These are phyloP conservation scores for Diadegma fenestrale DNA, from an alignment of 2,888 invertebrate genomes.

Conservation along the genomic window DNA sequence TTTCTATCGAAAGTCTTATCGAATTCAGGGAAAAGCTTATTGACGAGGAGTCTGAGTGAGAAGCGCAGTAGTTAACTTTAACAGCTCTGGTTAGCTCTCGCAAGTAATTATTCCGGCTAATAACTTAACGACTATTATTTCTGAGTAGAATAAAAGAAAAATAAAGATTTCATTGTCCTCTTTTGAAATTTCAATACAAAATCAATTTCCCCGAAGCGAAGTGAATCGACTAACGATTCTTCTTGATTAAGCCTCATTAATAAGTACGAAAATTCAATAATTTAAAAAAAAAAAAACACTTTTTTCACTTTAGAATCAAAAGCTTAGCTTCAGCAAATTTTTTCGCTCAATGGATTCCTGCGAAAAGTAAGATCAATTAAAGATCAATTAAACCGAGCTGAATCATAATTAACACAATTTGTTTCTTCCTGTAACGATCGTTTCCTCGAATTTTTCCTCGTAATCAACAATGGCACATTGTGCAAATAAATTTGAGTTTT, in stretches of 20 bases:
- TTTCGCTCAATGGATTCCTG: neutral
- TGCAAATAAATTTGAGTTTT: neutral
- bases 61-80: neutral
- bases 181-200: neutral
- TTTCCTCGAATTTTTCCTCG: neutral
- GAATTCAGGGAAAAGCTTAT: neutral
- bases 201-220: neutral
- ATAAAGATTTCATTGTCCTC: neutral
- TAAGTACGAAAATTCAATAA: neutral
- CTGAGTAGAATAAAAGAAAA: neutral
- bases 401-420: slow-evolving; percentile 1
- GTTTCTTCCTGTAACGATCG: neutral
- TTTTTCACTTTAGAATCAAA: neutral
- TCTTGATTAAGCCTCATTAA: neutral
- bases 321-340: neutral
- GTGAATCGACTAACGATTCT: neutral
- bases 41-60: neutral
- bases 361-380: neutral
- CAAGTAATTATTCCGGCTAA: neutral
- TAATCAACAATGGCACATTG: neutral
- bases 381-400: slow-evolving; percentile 5
- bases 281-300: neutral
- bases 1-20: slow-evolving; percentile 25
- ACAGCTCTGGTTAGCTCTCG: neutral
- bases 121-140: neutral